phyloP scores from a whole-genome alignment of 2,888 invertebrate species.

The Hydraecia micacea region DNA sequence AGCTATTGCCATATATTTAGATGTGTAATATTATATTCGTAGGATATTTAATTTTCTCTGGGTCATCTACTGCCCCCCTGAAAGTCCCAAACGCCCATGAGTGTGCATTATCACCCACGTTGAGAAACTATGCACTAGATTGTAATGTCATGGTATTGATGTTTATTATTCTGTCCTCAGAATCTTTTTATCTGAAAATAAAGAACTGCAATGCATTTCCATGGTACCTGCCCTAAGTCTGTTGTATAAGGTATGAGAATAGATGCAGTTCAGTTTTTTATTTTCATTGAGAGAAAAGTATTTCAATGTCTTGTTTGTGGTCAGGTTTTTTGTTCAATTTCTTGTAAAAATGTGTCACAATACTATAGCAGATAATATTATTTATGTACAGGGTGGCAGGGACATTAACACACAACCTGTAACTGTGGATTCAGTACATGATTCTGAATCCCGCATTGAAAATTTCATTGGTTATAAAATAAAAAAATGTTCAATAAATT shows the following conservation, averaged over 20 bases:
- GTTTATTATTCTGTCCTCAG: neutral
- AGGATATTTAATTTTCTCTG: neutral
- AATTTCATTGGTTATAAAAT: neutral
- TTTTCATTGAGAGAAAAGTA: neutral
- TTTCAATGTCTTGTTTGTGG: neutral
- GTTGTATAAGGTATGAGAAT: neutral
- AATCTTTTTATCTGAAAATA: neutral
- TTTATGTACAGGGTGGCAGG: neutral
- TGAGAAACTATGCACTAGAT: neutral
- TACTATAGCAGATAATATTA: neutral
- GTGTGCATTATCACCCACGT: neutral
- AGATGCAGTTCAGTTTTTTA: neutral
- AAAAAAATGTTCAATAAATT: neutral
- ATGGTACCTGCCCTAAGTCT: neutral
- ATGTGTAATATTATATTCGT: neutral
- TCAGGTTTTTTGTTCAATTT: neutral
- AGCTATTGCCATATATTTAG: too few relatives aligned
- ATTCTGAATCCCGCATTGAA: neutral
- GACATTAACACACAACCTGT: neutral
- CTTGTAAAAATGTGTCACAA: constrained; percentile 10
- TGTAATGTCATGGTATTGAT: neutral
- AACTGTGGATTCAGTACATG: neutral
- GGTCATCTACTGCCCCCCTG: neutral
- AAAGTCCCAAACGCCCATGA: neutral
- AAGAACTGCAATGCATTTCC: neutral